Evolutionary conservation across 2,797 vertebrate genomes (phyloP).

Genomic region (Pygocentrus nattereri): DNA sequence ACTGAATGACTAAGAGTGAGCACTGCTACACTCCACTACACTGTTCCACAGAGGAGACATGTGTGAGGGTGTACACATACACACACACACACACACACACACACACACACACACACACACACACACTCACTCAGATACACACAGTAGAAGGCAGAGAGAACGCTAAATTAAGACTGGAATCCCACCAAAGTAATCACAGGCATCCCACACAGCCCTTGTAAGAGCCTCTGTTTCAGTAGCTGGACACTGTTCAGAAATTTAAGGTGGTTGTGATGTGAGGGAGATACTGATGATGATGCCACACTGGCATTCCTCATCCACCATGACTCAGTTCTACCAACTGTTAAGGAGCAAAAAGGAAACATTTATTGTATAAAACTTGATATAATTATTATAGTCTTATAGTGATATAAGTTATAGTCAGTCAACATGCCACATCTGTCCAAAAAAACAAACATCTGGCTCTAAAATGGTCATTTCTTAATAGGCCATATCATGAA

Average conservation of each 20-base stretch:
- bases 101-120: constrained; percentile 25
- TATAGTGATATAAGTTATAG: too few relatives aligned
- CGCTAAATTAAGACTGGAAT: neutral
- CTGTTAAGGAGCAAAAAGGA: neutral
- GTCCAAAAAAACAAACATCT: too few relatives aligned
- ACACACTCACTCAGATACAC: constrained; percentile 13
- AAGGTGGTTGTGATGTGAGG: neutral
- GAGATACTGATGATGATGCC: neutral
- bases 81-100: constrained; percentile 10
- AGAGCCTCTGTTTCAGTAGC: neutral
- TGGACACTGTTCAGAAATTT: neutral
- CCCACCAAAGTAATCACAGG: neutral
- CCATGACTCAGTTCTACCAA: neutral
- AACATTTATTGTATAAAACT: neutral
- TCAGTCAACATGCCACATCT: neutral
- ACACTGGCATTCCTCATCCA: neutral
- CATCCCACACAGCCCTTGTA: neutral
- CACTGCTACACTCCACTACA: constrained; percentile 32
- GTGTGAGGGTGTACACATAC: neutral
- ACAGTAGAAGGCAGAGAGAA: neutral
- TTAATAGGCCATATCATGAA: too few relatives aligned
- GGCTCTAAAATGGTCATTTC: too few relatives aligned
- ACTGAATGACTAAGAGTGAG: constrained; percentile 35
- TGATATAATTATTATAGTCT: neutral
- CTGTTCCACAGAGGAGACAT: neutral